Conservation (phyloP, 2,113 vertebrate species). For the Pantherophis guttatus region DNA sequence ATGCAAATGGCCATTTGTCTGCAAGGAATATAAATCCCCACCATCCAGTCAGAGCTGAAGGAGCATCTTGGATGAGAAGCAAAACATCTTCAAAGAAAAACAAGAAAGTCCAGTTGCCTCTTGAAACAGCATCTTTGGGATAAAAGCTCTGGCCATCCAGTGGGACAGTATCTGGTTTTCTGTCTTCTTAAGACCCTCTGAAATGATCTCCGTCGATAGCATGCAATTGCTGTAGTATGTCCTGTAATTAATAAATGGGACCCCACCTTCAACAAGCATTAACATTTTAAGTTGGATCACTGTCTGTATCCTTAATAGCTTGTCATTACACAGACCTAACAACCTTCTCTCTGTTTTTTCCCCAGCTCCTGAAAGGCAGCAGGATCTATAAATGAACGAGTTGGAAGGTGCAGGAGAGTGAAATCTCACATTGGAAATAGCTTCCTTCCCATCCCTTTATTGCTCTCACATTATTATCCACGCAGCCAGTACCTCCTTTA, state of each 20-base stretch:
- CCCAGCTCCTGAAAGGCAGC: not conserved
- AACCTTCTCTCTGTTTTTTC: not conserved
- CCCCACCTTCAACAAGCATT: not conserved
- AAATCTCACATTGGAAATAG: not conserved
- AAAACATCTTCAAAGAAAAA: too few species aligned
- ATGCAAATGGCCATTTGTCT: too few species aligned
- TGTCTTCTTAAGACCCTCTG: not conserved
- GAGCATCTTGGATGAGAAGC: too few species aligned
- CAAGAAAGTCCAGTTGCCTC: too few species aligned
- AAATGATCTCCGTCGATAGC: not conserved
- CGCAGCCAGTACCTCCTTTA: constrained; percentile 2
- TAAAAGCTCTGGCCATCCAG: not conserved
- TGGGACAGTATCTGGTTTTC: not conserved
- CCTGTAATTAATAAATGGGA: not conserved
- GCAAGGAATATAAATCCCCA: too few species aligned
- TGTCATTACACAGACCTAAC: not conserved
- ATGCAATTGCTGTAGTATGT: not conserved
- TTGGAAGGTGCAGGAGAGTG: not conserved
- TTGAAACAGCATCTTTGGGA: too few species aligned
- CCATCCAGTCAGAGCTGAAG: too few species aligned
- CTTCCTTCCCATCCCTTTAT: not conserved
- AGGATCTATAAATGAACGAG: not conserved
- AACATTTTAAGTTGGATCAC: not conserved
- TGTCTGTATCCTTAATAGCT: not conserved
- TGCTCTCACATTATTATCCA: constrained; percentile 14